Percentiles rank a stretch among this genome's conserved stretches.
These are phyloP conservation scores for Drosophila rhopaloa DNA, from an alignment of 1,140 invertebrate genomes.

Conservation along the genomic window DNA sequence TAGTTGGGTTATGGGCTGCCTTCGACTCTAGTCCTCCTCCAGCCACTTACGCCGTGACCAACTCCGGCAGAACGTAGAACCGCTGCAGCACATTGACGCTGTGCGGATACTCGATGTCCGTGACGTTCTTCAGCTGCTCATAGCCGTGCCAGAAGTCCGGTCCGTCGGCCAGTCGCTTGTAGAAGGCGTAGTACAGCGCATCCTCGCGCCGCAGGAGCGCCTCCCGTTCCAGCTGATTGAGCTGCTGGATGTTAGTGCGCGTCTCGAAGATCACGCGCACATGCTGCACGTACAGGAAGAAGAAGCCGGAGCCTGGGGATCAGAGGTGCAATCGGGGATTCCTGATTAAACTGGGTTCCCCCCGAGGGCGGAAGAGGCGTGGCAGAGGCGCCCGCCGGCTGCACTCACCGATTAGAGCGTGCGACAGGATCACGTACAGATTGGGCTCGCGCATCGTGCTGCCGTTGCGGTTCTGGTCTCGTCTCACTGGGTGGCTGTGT, in stretches of 20 bases:
- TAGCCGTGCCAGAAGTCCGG: conserved; percentile 74
- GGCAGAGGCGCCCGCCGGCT: conserved; percentile 5
- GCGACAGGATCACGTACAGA: conserved; percentile 71
- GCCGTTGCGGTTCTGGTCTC: conserved; percentile 21
- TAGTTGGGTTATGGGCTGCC: background rate
- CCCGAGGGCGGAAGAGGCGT: background rate
- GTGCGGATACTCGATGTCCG: conserved; percentile 80
- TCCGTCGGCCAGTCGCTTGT: conserved; percentile 77
- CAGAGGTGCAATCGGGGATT: background rate
- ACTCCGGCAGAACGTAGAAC: conserved; percentile 79
- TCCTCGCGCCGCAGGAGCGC: conserved; percentile 73
- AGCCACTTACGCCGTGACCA: conserved; percentile 70
- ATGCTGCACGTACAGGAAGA: conserved; percentile 82
- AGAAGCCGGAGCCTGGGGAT: conserved; percentile 75
- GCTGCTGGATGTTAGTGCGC: conserved; percentile 72
- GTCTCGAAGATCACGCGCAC: conserved; percentile 77
- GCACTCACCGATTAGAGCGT: conserved; percentile 76
- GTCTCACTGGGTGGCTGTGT: conserved; percentile 32
- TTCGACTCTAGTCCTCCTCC: too few relatives aligned
- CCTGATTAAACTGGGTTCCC: background rate
- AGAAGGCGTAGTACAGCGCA: conserved; percentile 82
- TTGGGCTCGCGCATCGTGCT: conserved; percentile 74
- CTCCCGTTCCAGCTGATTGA: conserved; percentile 76
- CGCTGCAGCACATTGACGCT: conserved; percentile 77
- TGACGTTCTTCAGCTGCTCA: conserved; percentile 71